Base-by-base conservation (phyloP, 2,797 vertebrate genomes). In the Megaceryle alcyon region DNA sequence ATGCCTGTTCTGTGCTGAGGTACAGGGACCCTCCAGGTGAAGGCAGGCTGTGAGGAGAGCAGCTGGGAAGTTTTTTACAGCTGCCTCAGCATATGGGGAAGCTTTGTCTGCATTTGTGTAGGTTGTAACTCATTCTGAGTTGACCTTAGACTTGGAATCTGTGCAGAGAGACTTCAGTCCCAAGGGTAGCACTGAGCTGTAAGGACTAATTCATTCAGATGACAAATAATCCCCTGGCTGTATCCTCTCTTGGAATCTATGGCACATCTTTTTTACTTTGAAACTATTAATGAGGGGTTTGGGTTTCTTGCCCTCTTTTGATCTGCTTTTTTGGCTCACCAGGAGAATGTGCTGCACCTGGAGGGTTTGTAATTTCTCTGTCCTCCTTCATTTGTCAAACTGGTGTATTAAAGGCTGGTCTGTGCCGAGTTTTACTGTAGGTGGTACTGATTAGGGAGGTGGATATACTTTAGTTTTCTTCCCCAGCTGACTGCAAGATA, bases 1-100 rank as follows among this genome's bases (percentile, higher is more conserved):
- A 18, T 73, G 44, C 61, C 6, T 0, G 1, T 11, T 68, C 65
- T n/a, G 19, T 57, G 71, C n/a, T 65, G 73, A 16, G 0, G 3
- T 57, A 5, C 33, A 21, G 60, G 63, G 39, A 25, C 70, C 21
- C 25, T 90, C 43, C 83, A 81, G 87, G 73, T 64, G 79, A 68
- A 56, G n/a, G 78, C 57, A 46, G 7, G 29, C 78, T 1, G 0
- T 48, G 41, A 49, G 20, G 41, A 75, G 35, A 37, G 82, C 53
- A 23, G 20, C 33, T 4, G 9, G 56, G 39, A 46, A 4, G 15
- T 35, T 49, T n/a, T 35, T n/a, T 51, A 11, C 73, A 70, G 82
- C 78, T 76, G 78, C 68, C 37, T 70, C 43, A 68, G 49, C 64
- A 21, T 22, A n/a, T 18, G 57, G 51, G 51, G 72, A 54, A 19